These are phyloP conservation scores for Murina feae DNA, from an alignment of 2,113 vertebrate genomes.

Conservation along the genomic window DNA sequence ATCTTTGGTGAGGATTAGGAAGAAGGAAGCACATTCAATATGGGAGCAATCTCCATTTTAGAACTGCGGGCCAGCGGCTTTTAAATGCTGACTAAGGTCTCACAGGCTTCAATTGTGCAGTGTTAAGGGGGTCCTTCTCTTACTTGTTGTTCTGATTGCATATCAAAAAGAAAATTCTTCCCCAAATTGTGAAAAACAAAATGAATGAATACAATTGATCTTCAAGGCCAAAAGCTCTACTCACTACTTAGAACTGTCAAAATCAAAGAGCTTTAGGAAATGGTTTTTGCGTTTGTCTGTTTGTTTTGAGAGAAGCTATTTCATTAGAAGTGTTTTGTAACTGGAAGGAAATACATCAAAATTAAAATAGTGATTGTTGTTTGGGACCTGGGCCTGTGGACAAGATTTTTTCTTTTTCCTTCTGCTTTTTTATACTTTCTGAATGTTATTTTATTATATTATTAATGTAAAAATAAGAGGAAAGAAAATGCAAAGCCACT, in stretches of 20 bases:
- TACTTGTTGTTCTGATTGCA: slow-evolving; percentile 7
- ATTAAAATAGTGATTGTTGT: not conserved
- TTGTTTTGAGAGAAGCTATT: slow-evolving; percentile 10
- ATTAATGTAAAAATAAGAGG: not conserved
- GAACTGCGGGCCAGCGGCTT: not conserved
- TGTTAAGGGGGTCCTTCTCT: slow-evolving; percentile 22
- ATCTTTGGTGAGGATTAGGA: slow-evolving; percentile 16
- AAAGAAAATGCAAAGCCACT: not conserved
- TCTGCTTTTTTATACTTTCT: not conserved
- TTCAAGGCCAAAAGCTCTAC: slow-evolving; percentile 23
- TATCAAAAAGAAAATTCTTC: slow-evolving; percentile 55
- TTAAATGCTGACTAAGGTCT: slow-evolving; percentile 58
- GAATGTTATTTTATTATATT: not conserved
- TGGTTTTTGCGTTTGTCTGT: not conserved
- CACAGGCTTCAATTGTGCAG: not conserved
- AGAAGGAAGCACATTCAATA: slow-evolving; percentile 51
- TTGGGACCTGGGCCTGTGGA: not conserved
- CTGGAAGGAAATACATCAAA: not conserved
- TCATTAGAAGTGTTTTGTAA: slow-evolving; percentile 45
- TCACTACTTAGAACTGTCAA: not conserved
- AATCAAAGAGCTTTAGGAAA: not conserved
- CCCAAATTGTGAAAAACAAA: slow-evolving; percentile 66
- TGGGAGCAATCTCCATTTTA: slow-evolving; percentile 54
- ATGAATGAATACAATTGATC: slow-evolving; percentile 58
- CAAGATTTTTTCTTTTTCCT: not conserved